A percentile compares a stretch with the other conserved stretches of the same genome.
Conservation (phyloP, 2,797 vertebrate species). For the Tenualosa ilisha region DNA sequence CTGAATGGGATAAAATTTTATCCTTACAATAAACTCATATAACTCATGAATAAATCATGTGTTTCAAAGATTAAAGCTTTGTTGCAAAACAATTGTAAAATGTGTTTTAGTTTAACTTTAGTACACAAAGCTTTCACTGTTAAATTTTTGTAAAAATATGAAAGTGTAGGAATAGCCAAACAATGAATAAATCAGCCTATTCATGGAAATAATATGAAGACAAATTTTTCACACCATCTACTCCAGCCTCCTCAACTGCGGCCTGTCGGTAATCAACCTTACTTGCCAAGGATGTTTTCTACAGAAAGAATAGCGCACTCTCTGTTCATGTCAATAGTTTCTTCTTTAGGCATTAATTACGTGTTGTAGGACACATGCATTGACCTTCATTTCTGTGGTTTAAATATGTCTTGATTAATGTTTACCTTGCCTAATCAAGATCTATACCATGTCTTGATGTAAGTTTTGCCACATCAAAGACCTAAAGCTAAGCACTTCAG, state of each 20-base stretch:
- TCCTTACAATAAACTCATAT: no score
- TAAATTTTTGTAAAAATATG: background rate
- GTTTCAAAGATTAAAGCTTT: background rate
- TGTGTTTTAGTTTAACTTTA: slow-evolving; percentile 9
- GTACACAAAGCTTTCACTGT: background rate
- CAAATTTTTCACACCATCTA: background rate
- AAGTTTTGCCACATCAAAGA: background rate
- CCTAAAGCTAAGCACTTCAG: background rate
- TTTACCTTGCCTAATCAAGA: slow-evolving; percentile 52
- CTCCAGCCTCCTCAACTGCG: background rate
- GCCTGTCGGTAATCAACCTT: background rate
- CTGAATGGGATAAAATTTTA: background rate
- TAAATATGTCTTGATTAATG: slow-evolving; percentile 22
- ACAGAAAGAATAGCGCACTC: no score
- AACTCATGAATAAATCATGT: background rate
- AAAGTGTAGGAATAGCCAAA: background rate
- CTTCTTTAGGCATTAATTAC: no score
- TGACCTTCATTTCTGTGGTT: no score
- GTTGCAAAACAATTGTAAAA: background rate
- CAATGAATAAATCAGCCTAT: slow-evolving; percentile 4
- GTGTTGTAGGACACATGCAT: no score
- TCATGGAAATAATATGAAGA: background rate
- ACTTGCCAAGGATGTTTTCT: no score
- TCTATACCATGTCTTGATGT: slow-evolving; percentile 44
- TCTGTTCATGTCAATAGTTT: no score